Base-by-base conservation (phyloP, 2,113 vertebrate species). In the Thomomys bottae region DNA sequence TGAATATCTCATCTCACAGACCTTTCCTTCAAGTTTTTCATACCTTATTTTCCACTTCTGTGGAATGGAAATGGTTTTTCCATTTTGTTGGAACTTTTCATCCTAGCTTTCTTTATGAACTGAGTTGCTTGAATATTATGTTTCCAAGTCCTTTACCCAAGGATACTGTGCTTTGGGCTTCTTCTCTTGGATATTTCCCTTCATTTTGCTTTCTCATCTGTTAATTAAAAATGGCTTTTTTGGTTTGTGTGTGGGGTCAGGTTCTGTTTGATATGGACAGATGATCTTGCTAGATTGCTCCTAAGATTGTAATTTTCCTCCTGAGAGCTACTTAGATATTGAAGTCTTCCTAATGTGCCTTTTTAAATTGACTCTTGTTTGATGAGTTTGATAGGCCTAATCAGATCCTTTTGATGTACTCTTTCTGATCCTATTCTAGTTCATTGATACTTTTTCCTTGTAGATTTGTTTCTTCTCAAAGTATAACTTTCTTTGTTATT, bases 181-280 rank as follows among this genome's bases (percentile, higher is more conserved):
- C 42, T 94, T 38, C 67, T 88, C 54, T 57, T 49, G 30, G 72
- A n/a, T 21, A 45, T 93, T 95, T 93, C 38, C 54, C 8, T 87
- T 90, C 84, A 63, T 92, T 92, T 93, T 94, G 28, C 36, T 92
- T 94, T 89, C 30, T 87, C 40, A 40, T 84, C 28, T 89, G 63
- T 34, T 90, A 86, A 81, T 87, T 94, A 87, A 38, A 79, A 88
- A 72, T 79, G 57, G 63, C 20, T 67, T 75, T 89, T 54, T 66
- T 30, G 59, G 72, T 42, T 36, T 38, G 57, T 63, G 12, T 12
- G 45, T 45, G 49, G 49, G 14, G 49, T 54, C 15, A 54, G 49
- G 49, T 54, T 54, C 30, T 87, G 28, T 87, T 93, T 88, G 49
- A 42, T 90, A 59, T 85, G 1, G 67, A 93, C 70, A 89, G 88